Evolutionary conservation across 1,140 invertebrate species (phyloP), one percentile per base, ranked within the genome.

Genomic region (Vanessa tameamea): DNA sequence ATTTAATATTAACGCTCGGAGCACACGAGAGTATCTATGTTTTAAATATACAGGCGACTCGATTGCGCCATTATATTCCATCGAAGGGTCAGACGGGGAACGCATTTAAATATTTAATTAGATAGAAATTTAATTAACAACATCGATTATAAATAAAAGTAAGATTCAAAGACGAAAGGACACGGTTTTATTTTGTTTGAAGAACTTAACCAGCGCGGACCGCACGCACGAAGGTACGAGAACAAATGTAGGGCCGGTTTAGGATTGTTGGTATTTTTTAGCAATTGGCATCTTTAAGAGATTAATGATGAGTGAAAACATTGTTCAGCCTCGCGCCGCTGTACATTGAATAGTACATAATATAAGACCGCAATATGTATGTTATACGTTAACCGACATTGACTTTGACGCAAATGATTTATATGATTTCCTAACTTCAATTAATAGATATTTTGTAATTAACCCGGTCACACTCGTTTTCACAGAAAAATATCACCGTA

Each of bases 201-300:
- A 70, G 47, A 65, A 68, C 61, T 26, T 55, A 61, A 71, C 55
- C 68, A 50, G 65, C 69, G 70, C 53, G 57, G 69, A 71, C 69
- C 69, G 55, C 74, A 75, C 73, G 61, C 63, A 70, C 73, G 67
- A 26, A 70, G 63, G 68, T 23, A 67, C 43, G 31, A 9, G 59
- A 14, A 65, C 53, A 47, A 37, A 59, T 64, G 48, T 66, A 59
- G 72, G n/a, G 53, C 53, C 72, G 73, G 73, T 75, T 75, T 75
- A 75, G 67, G 69, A 65, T 69, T 70, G 73, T 55, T 70, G 67
- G 61, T 75, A 70, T 75, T 75, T 75, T 70, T 67, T 69, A 75
- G 61, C 73, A 75, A 75, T 75, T 75, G 73, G 67, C 73, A 70
- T 70, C 61, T 70, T 69, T 70, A 55, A 67, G 66, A 75, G 73